Conservation (phyloP, 2,797 vertebrate species). For the Pristis pectinata region DNA sequence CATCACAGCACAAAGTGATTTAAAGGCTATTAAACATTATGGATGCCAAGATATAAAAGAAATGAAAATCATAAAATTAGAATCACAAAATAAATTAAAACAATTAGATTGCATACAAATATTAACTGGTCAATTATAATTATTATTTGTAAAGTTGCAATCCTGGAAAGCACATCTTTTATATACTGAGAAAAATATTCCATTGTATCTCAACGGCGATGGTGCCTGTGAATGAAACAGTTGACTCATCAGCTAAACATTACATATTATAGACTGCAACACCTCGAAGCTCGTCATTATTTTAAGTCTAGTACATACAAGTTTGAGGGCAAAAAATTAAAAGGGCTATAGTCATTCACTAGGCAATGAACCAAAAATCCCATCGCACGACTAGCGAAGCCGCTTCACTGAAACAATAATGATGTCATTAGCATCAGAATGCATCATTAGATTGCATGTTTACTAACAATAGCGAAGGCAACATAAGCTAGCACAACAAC, state of each 20-base stretch:
- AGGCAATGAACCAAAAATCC: neutral
- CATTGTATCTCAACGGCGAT: neutral
- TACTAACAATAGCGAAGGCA: neutral
- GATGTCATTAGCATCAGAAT: slow-evolving; percentile 2
- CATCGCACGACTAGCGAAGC: neutral
- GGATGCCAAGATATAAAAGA: neutral
- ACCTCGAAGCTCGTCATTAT: neutral
- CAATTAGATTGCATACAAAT: neutral
- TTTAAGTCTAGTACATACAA: neutral
- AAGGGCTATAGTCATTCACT: neutral
- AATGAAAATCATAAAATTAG: neutral
- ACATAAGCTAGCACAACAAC: neutral
- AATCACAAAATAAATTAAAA: neutral
- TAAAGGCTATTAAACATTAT: neutral
- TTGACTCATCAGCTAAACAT: slow-evolving; percentile 8
- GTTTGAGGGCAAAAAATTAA: neutral
- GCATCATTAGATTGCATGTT: neutral
- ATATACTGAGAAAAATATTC: neutral
- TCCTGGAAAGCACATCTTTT: neutral
- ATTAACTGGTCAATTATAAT: neutral
- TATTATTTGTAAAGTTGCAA: neutral
- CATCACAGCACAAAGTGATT: neutral
- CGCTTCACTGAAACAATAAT: neutral
- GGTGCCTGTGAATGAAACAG: neutral
- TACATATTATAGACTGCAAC: neutral